Conservation (phyloP, 2,888 invertebrate genomes). For the Amphiduros pacificus region DNA sequence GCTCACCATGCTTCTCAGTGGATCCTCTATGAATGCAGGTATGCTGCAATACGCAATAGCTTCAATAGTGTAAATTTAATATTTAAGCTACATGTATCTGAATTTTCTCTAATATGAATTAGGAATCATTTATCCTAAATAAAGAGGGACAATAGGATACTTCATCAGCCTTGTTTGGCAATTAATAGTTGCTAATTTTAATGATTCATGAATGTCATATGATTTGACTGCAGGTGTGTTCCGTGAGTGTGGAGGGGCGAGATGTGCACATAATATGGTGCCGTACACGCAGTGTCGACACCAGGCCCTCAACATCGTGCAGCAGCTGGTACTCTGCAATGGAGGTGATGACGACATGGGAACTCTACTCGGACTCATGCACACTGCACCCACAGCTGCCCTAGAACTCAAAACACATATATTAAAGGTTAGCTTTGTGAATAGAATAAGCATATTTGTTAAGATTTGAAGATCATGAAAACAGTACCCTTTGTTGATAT, state of each 20-base stretch:
- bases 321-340: constrained; percentile 66
- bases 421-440: constrained; percentile 61
- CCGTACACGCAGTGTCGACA: constrained; percentile 68
- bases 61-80: too few species aligned
- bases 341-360: constrained; percentile 97
- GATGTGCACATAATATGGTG: constrained; percentile 82
- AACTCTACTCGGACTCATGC: constrained; percentile 86
- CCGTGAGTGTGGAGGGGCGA: constrained; percentile 83
- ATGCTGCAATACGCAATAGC: too few species aligned
- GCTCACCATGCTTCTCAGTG: constrained; percentile 78
- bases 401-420: constrained; percentile 86
- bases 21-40: constrained; percentile 84
- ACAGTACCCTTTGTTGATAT: not conserved
- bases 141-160: too few species aligned
- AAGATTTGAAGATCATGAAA: not conserved
- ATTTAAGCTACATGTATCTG: too few species aligned
- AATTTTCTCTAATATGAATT: too few species aligned
- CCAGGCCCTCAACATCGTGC: constrained; percentile 71
- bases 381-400: constrained; percentile 81
- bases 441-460: not conserved
- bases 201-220: too few species aligned
- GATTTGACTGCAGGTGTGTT: constrained; percentile 71
- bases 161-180: too few species aligned
- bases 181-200: too few species aligned
- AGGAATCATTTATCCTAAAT: too few species aligned